These are phyloP conservation scores for Lineus longissimus DNA, from an alignment of 1,140 invertebrate genomes.

Conservation along the genomic window DNA sequence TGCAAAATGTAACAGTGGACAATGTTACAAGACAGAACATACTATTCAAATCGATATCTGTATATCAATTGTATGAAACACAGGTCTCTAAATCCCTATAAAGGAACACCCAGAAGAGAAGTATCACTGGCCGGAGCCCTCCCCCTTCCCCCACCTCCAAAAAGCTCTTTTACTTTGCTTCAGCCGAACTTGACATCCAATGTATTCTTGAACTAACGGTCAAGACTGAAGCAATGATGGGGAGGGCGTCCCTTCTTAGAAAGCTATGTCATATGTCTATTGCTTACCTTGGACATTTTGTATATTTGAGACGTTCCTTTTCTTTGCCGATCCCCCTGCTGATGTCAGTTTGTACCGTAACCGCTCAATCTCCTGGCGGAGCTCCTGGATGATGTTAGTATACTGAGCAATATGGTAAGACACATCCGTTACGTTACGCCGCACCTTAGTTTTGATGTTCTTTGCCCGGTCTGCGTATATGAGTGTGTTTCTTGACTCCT, in stretches of 20 bases:
- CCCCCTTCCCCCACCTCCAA: no score
- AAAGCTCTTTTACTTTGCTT: no score
- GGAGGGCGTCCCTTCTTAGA: no score
- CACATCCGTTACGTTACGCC: slow-evolving; percentile 74
- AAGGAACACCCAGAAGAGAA: no score
- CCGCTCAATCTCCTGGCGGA: slow-evolving; percentile 77
- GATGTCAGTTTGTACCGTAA: slow-evolving; percentile 74
- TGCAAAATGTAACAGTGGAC: slow-evolving; percentile 22
- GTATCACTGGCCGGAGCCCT: no score
- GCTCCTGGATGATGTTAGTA: slow-evolving; percentile 72
- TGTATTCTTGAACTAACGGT: no score
- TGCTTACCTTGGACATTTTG: slow-evolving; percentile 51
- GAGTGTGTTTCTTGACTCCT: slow-evolving; percentile 93
- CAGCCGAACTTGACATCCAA: no score
- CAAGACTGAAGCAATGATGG: no score
- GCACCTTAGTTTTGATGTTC: slow-evolving; percentile 76
- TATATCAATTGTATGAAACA: no score
- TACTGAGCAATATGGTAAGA: slow-evolving; percentile 80
- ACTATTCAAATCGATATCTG: no score
- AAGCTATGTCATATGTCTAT: no score
- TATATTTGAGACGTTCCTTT: slow-evolving; percentile 50
- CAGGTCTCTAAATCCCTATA: no score
- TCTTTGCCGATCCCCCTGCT: slow-evolving; percentile 46
- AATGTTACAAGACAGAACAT: neutral
- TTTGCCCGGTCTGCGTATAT: slow-evolving; percentile 91